Evolutionary conservation across 2,113 vertebrate species (phyloP).

Genomic region (Macquaria australasica): DNA sequence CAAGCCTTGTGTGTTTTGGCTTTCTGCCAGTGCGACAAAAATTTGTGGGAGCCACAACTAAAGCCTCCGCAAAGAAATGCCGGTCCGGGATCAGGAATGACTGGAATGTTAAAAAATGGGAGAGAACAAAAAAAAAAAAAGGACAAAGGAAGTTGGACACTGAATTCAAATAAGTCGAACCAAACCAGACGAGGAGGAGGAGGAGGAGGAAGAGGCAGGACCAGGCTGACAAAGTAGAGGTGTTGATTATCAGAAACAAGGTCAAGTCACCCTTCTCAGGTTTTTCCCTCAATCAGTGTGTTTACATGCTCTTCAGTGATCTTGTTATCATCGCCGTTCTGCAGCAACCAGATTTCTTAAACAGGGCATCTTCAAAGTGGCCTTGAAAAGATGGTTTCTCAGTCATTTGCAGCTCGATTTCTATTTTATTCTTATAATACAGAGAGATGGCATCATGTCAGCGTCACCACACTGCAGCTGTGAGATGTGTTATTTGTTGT

Average conservation of each 20-base stretch:
- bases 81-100: conserved; percentile 51
- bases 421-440: background rate
- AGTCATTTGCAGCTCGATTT: background rate
- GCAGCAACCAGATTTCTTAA: conserved; percentile 9
- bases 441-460: background rate
- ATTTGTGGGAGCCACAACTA: conserved; percentile 28
- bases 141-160: conserved; percentile 31
- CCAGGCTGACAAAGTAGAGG: conserved; percentile 4
- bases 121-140: no score
- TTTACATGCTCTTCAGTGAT: background rate
- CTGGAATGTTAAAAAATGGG: conserved; percentile 60
- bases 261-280: conserved; percentile 33
- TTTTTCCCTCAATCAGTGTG: conserved; percentile 12
- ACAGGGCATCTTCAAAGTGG: conserved; percentile 3
- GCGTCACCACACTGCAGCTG: background rate
- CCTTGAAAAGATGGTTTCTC: conserved; percentile 6
- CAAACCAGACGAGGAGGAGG: background rate
- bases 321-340: conserved; percentile 21
- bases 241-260: conserved; percentile 26
- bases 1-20: conserved; percentile 39
- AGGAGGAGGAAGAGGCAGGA: conserved; percentile 17
- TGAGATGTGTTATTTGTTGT: background rate
- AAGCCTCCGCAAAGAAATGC: conserved; percentile 41
- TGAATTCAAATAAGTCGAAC: conserved; percentile 10
- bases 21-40: conserved; percentile 15